Evolutionary conservation across 2,888 invertebrate genomes (phyloP), one percentile per base, ranked within the genome.

Genomic region (Rhamphomyia laevipes): DNA sequence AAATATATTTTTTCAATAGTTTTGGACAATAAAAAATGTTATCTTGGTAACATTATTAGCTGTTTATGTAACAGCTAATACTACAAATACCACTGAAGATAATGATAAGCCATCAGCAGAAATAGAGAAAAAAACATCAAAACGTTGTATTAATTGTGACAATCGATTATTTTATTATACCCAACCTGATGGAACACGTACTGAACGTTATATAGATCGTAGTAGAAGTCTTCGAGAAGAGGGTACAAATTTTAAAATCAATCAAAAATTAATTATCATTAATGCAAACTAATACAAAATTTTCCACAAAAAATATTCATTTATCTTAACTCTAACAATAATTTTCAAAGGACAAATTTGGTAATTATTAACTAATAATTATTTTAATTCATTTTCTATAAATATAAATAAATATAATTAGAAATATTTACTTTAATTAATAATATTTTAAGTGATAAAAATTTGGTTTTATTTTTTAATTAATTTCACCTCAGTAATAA

Each of bases 121-220:
- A n/a, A 27, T 27, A n/a, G 23, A 27, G 4, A 67, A 65, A 57
- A 61, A 63, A 53, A 15, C 63, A n/a, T 61, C 59, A 51, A 59
- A 58, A 49, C 62, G 67, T 50, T 67, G 67, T 57, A 54, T 61
- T 27, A 61, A 62, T 49, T 66, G 66, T 55, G 58, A 64, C 47
- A 62, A 65, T 49, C 52, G 54, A 46, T 63, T 58, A 55, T 63
- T 60, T 48, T 65, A 65, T 57, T 64, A 65, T 51, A 63, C 63
- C 42, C 60, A 65, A 49, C 60, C 59, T 49, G 62, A 63, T 54
- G 64, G 66, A 50, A 59, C 61, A 47, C 51, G 60, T 56, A 59
- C 59, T 50, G 59, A 65, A 57, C 60, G 64, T 38, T 57, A 62
- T 42, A 53, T 59, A 54, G 62, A 63, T 52, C 59, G 57, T 53